A percentile compares a stretch with the other conserved stretches of the same genome.
Evolutionary conservation across 2,888 invertebrate genomes (phyloP).

Genomic region (Magallana nippona): DNA sequence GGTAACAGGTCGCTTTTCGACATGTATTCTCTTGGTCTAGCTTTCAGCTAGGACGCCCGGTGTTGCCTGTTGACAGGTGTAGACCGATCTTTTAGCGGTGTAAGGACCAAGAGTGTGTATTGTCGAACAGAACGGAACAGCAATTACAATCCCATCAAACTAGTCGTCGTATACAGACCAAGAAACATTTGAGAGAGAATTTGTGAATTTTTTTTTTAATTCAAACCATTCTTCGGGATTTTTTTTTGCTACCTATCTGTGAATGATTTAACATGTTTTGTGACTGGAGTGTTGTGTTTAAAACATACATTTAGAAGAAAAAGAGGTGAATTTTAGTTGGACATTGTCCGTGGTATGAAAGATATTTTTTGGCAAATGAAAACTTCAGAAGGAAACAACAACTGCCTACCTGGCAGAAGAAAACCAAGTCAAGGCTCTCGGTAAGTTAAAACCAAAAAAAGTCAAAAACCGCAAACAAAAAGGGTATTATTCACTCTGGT

Average conservation of each 20-base stretch:
- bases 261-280: neutral
- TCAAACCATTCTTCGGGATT: neutral
- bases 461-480: neutral
- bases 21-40: constrained; percentile 29
- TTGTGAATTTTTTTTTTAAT: neutral
- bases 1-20: neutral
- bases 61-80: constrained; percentile 15
- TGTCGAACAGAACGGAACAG: neutral
- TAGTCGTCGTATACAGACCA: neutral
- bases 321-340: neutral
- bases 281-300: neutral
- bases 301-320: neutral
- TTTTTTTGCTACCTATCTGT: neutral
- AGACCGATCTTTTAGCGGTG: neutral
- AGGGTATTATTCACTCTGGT: too few relatives aligned
- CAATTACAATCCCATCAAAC: neutral
- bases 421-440: constrained; percentile 46
- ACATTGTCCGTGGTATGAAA: constrained; percentile 34
- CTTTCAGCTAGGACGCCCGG: constrained; percentile 32
- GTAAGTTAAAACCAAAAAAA: constrained; percentile 25
- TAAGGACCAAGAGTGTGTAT: neutral
- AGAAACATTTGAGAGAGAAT: neutral
- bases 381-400: constrained; percentile 49
- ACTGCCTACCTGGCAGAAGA: constrained; percentile 48
- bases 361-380: constrained; percentile 48